These are phyloP conservation scores for Sturnus vulgaris DNA, from an alignment of 2,113 vertebrate genomes.

Conservation along the genomic window DNA sequence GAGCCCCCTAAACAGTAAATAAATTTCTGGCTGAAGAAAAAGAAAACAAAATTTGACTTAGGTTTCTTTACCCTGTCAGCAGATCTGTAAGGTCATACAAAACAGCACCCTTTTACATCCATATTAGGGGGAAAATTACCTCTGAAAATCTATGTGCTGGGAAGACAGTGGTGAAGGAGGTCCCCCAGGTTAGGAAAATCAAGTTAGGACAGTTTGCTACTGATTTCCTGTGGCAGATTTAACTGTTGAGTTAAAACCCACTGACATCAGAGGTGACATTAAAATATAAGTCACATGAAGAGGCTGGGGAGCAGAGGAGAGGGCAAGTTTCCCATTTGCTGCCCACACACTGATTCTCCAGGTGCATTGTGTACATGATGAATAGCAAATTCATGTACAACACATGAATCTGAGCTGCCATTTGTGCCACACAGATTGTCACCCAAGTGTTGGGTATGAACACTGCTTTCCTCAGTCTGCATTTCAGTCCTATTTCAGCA, in stretches of 20 bases:
- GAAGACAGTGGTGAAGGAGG: neutral
- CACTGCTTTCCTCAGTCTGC: neutral
- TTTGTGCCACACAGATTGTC: neutral
- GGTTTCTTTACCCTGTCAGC: neutral
- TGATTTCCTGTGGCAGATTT: neutral
- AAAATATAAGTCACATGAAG: neutral
- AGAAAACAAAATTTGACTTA: neutral
- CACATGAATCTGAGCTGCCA: neutral
- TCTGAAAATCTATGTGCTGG: neutral
- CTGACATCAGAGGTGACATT: neutral
- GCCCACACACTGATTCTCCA: neutral
- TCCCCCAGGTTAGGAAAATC: neutral
- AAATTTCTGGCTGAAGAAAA: neutral
- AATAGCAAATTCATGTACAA: neutral
- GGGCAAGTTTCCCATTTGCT: accelerated
- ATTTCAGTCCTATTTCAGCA: neutral
- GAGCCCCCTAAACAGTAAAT: slow-evolving; percentile 41
- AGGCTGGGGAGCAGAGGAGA: neutral
- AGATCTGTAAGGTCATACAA: neutral
- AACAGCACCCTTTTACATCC: neutral
- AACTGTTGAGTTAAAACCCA: neutral
- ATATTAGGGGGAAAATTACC: neutral
- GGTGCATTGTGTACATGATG: accelerated
- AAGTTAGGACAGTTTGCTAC: neutral
- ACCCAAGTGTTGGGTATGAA: neutral